These are phyloP conservation scores for Tarsius wallacei DNA, from an alignment of 2,797 vertebrate genomes.

Conservation along the genomic window DNA sequence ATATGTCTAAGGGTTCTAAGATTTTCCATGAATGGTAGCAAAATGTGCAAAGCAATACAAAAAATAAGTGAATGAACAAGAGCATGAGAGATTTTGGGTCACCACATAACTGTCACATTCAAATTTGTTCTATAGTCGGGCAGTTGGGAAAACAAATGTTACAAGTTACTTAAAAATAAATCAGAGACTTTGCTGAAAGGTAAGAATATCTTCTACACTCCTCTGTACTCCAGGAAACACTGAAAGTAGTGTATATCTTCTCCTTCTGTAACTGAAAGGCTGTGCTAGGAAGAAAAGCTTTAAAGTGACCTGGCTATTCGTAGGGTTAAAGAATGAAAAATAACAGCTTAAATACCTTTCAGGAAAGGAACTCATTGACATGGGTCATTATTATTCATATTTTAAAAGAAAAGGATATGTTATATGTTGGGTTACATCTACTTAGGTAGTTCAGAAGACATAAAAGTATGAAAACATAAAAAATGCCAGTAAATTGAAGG, in stretches of 20 bases:
- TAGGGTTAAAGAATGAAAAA: neutral
- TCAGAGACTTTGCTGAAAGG: neutral
- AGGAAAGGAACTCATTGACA: neutral
- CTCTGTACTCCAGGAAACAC: neutral
- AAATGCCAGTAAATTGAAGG: slow-evolving; percentile 49
- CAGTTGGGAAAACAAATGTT: neutral
- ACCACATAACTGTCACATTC: neutral
- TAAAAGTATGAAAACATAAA: slow-evolving; percentile 25
- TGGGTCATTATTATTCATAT: neutral
- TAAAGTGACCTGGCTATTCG: neutral
- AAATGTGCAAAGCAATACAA: neutral
- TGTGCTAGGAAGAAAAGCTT: neutral
- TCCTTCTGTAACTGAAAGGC: neutral
- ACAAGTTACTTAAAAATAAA: slow-evolving; percentile 18
- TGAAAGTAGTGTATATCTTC: neutral
- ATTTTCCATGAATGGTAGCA: neutral
- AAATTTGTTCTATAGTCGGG: neutral
- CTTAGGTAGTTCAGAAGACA: slow-evolving; percentile 66
- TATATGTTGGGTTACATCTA: slow-evolving; percentile 29
- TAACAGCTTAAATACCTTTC: neutral
- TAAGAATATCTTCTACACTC: neutral
- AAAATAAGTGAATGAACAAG: neutral
- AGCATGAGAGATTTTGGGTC: neutral
- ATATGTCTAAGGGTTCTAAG: neutral
- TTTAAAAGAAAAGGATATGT: neutral